Evolutionary conservation across 2,113 vertebrate species (phyloP).

Genomic region (Oxyruncus cristatus): DNA sequence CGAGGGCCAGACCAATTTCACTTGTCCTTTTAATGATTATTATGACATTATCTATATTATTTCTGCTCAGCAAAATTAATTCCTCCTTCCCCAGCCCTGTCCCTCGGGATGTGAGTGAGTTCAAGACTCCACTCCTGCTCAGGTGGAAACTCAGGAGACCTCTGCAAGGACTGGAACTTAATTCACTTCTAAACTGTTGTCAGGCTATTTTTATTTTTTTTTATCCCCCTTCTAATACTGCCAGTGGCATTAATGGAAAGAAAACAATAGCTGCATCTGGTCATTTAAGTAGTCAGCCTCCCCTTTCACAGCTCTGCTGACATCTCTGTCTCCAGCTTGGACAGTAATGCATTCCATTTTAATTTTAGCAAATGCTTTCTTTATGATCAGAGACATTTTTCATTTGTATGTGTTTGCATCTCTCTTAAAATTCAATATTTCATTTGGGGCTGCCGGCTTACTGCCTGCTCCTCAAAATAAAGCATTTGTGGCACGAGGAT

Average conservation of each 20-base stretch:
- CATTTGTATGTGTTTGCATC: slow-evolving; percentile 61
- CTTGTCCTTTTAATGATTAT: slow-evolving; percentile 51
- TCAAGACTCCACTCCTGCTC: not conserved
- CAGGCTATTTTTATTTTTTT: not conserved
- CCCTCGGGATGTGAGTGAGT: not conserved
- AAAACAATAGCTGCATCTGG: slow-evolving; percentile 43
- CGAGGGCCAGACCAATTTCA: not conserved
- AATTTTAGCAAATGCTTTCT: slow-evolving; percentile 57
- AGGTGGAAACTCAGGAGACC: not conserved
- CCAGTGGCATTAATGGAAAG: slow-evolving; percentile 33
- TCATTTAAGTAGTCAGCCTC: slow-evolving; percentile 35
- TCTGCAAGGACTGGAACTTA: not conserved
- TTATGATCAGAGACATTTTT: slow-evolving; percentile 53
- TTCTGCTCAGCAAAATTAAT: slow-evolving; percentile 36
- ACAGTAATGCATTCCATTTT: slow-evolving; percentile 55
- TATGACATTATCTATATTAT: slow-evolving; percentile 32
- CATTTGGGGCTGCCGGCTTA: not conserved
- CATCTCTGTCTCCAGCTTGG: slow-evolving; percentile 7
- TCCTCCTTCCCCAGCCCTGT: not conserved
- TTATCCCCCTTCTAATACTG: not conserved
- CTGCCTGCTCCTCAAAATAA: slow-evolving; percentile 33
- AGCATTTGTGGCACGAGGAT: slow-evolving; percentile 12
- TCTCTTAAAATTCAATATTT: slow-evolving; percentile 60
- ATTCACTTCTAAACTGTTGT: slow-evolving; percentile 25
- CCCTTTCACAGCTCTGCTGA: not conserved